Evolutionary conservation across 2,888 invertebrate genomes (phyloP).

Genomic region (Tethea ocularis): DNA sequence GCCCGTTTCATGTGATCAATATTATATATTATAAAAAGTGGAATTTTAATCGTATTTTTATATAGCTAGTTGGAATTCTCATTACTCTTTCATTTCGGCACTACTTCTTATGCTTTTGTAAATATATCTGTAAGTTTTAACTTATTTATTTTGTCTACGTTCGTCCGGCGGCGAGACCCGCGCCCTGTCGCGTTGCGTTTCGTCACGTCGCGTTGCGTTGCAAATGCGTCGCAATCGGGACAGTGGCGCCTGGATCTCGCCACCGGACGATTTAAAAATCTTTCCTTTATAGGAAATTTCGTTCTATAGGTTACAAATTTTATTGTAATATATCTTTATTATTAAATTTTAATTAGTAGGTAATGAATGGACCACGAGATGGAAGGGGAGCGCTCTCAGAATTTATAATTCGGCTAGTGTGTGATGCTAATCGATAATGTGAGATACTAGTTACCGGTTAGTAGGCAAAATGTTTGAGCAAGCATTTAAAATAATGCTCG

Average conservation of each 20-base stretch:
- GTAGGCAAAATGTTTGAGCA: constrained; percentile 79
- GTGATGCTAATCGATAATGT: constrained; percentile 57
- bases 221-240: neutral
- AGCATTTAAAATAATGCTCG: constrained; percentile 81
- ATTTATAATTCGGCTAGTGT: constrained; percentile 75
- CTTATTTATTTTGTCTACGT: constrained; percentile 74
- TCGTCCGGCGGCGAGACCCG: constrained; percentile 25
- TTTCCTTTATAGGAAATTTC: constrained; percentile 78
- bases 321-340: constrained; percentile 78
- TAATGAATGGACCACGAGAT: constrained; percentile 79
- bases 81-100: constrained; percentile 67
- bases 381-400: constrained; percentile 77
- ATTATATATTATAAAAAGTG: constrained; percentile 61
- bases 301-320: constrained; percentile 83
- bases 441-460: constrained; percentile 74
- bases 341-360: constrained; percentile 65
- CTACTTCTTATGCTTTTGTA: constrained; percentile 80
- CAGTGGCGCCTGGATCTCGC: constrained; percentile 21
- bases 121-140: constrained; percentile 76
- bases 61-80: constrained; percentile 78
- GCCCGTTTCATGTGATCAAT: constrained; percentile 77
- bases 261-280: constrained; percentile 39
- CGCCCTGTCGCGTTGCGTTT: constrained; percentile 18
- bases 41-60: constrained; percentile 74
- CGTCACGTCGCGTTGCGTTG: neutral